Evolutionary conservation across 37 sponge, comb jelly and placozoan genomes (phyloP), one percentile per base, ranked within the genome.

Genomic region (Halichondria panicea): DNA sequence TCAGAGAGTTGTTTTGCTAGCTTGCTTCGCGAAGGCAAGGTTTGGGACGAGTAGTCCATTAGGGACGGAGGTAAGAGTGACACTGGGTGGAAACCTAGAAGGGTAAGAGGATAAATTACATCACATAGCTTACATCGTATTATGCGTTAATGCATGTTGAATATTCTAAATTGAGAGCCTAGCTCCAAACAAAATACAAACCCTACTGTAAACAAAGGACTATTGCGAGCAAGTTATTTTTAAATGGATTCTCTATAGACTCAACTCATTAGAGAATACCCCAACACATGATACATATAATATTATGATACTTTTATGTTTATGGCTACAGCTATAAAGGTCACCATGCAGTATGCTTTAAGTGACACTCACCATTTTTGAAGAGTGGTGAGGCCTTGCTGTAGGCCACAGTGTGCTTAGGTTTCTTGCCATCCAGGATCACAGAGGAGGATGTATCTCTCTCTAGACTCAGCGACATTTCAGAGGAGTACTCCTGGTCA

Each of bases 341-440:
- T n/a, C n/a, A n/a, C n/a, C 52, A 48, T 48, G 52, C 15, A 48
- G 13, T 18, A 18, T 11, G 11, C 13, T 48, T 11, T 60, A 60
- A n/a, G 48, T 7, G 46, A 7, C 36, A 19, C 43, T 73, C 38
- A 73, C 74, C 60, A 21, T 73, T 36, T 1, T 73, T 73, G 42
- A 41, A 33, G 25, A 55, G 60, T 36, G 59, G 40, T 33, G 74
- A 57, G 1, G 58, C 18, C 37, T 73, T 43, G 7, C 68, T 78
- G 59, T 68, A 78, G 3, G 67, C 68, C 3, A 78, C 79, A 22
- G 79, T 78, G 68, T 78, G 79, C 53, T 78, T 78, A 15, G 40
- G 30, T 33, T 63, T 54, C 32, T 24, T 8, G 56, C 15, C 15
- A 18, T 48, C 54, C 1, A 70, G 54, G 33, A 3, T 70, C 2